Percentiles rank a stretch among this genome's conserved stretches.
Conservation (phyloP, 37 sponge, comb jelly and placozoan species). For the Diacarnus erythraeanus region DNA sequence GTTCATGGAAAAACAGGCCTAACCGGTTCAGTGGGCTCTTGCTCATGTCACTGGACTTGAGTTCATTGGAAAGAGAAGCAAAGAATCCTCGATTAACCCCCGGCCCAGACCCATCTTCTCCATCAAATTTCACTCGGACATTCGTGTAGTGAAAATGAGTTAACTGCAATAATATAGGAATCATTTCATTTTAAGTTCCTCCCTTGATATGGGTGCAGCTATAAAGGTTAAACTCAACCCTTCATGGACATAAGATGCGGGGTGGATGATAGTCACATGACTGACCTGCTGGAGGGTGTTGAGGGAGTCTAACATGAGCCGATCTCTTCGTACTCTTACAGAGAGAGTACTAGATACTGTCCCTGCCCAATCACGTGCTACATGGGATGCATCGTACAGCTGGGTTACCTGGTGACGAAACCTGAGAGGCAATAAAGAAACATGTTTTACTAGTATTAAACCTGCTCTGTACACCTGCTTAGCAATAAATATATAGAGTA, state of each 20-base stretch:
- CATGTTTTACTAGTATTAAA: too few species aligned
- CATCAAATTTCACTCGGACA: constrained; percentile 77
- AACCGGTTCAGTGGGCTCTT: constrained; percentile 25
- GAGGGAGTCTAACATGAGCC: constrained; percentile 64
- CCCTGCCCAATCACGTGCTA: constrained; percentile 31
- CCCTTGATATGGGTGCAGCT: too few species aligned
- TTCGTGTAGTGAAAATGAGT: constrained; percentile 48
- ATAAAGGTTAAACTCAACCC: too few species aligned
- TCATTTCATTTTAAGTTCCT: too few species aligned
- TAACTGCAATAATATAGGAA: too few species aligned
- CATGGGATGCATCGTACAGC: constrained; percentile 30
- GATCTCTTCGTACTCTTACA: constrained; percentile 48
- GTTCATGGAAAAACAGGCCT: constrained; percentile 61
- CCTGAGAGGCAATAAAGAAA: too few species aligned
- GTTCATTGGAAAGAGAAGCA: constrained; percentile 73
- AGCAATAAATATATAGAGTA: too few species aligned
- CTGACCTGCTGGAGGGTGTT: constrained; percentile 49
- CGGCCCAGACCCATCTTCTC: constrained; percentile 89
- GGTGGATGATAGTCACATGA: too few species aligned
- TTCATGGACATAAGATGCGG: too few species aligned
- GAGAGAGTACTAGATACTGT: constrained; percentile 56
- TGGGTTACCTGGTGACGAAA: constrained; percentile 65
- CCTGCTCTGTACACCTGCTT: too few species aligned
- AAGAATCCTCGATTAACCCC: constrained; percentile 89
- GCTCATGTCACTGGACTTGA: constrained; percentile 53